Conservation (phyloP, 1,140 invertebrate species). For the Chrysoperla carnea region DNA sequence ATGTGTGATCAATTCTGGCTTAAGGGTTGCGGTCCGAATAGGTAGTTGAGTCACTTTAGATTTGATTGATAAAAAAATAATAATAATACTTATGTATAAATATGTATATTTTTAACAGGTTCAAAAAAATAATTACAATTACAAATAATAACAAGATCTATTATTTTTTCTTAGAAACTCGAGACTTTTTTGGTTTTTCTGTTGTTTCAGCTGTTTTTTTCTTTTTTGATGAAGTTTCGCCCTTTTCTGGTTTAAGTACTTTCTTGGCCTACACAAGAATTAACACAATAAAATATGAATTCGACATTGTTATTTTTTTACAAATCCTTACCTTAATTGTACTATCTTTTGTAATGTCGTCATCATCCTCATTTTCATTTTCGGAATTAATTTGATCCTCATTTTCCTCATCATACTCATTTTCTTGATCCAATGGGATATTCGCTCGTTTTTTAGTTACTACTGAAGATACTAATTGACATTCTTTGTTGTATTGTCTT, state of each 20-base stretch:
- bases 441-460: constrained; percentile 35
- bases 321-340: constrained; percentile 53
- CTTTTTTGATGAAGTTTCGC: constrained; percentile 3
- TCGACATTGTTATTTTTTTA: neutral
- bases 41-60: too few species aligned
- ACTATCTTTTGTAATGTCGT: constrained; percentile 48
- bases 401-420: constrained; percentile 24
- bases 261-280: neutral
- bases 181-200: constrained; percentile 1
- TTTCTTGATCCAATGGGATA: constrained; percentile 21
- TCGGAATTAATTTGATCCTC: constrained; percentile 22
- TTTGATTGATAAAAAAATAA: too few species aligned
- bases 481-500: constrained; percentile 74
- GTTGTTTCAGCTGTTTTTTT: constrained; percentile 5
- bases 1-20: too few species aligned
- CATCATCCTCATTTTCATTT: constrained; percentile 35
- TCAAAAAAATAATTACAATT: too few species aligned
- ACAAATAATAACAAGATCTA: too few species aligned
- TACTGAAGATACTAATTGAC: constrained; percentile 42
- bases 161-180: constrained; percentile 4
- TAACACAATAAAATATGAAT: constrained; percentile 4
- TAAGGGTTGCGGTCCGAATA: too few species aligned
- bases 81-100: too few species aligned
- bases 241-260: too few species aligned
- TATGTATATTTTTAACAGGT: too few species aligned